These are phyloP conservation scores for Pseudois nayaur DNA, from an alignment of 2,113 vertebrate genomes.

Conservation along the genomic window DNA sequence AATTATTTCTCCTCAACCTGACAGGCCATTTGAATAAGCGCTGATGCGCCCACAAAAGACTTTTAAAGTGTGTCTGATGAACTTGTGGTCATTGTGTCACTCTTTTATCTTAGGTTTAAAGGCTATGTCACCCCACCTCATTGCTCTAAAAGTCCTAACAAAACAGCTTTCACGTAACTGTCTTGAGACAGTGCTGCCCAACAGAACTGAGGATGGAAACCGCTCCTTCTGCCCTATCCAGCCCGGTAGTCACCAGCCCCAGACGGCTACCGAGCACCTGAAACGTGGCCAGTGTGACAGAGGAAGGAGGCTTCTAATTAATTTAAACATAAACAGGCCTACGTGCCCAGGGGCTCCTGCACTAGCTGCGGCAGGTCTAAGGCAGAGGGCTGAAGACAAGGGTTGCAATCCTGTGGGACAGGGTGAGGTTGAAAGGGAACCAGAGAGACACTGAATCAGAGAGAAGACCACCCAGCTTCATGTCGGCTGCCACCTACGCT, in stretches of 20 bases:
- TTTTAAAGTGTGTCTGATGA: not conserved
- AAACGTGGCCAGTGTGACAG: not conserved
- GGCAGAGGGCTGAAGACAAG: not conserved
- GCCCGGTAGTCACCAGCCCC: accelerated
- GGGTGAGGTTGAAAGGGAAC: not conserved
- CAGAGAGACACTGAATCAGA: not conserved
- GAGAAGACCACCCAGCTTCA: not conserved
- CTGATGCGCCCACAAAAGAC: not conserved
- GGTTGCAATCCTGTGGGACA: not conserved
- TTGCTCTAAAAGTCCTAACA: not conserved
- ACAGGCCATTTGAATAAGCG: not conserved
- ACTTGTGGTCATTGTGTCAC: not conserved
- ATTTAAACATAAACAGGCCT: not conserved
- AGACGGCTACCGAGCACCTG: not conserved
- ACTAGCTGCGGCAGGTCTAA: not conserved
- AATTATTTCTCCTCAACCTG: not conserved
- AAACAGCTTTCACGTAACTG: not conserved
- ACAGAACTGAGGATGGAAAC: not conserved
- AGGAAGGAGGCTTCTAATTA: not conserved
- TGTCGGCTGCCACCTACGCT: too few relatives aligned
- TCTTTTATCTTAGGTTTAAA: not conserved
- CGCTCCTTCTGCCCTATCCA: not conserved
- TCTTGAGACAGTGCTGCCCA: not conserved
- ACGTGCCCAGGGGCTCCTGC: not conserved
- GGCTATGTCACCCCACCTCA: not conserved